Evolutionary conservation across 1,140 invertebrate species (phyloP), one percentile per base, ranked within the genome.

Genomic region (Drosophila lacteicornis): DNA sequence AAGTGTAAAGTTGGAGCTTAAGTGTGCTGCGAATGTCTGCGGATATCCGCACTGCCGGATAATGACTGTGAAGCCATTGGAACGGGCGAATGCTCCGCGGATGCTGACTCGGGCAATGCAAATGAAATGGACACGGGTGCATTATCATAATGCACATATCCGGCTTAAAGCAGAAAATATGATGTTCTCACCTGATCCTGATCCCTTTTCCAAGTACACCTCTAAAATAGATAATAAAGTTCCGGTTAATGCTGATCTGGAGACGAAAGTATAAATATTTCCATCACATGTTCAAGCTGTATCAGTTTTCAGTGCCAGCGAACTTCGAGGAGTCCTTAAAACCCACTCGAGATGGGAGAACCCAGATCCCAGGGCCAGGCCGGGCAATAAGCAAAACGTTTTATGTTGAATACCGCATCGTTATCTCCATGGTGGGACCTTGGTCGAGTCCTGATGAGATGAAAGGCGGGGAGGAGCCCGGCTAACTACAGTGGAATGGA

Each of bases 331-430:
- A 63, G 27, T 59, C 40, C 27, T 38, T 43, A 4, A 61, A 45
- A 17, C 25, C 38, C 40, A 19, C 43, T 22, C 3, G 30, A 47
- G 36, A 25, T 4, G 43, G 53, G 17, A 1, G 38, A 15, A 25
- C 22, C 36, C 30, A 33, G 53, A 33, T 38, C 9, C 36, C 17
- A 71, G 36, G 25, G 7, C 43, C 36, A 27, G 7, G 38, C n/a
- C 57, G 43, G 43, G 58, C 40, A 71, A 84, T 71, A 80, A 67
- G 69, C 59, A 79, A 82, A 83, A 85, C 78, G 63, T 60, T 78
- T 78, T 84, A 80, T 78, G 55, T 68, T 78, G 69, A 86, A 83
- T 83, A 63, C 84, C 77, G 84, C 84, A 88, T 56, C 47, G 68
- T 84, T 88, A 88, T 87, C 84, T 79, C 46, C 55, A 9, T 36